Evolutionary conservation across 2,888 invertebrate genomes (phyloP), one percentile per base, ranked within the genome.

Genomic region (Hofmannophila pseudospretella): DNA sequence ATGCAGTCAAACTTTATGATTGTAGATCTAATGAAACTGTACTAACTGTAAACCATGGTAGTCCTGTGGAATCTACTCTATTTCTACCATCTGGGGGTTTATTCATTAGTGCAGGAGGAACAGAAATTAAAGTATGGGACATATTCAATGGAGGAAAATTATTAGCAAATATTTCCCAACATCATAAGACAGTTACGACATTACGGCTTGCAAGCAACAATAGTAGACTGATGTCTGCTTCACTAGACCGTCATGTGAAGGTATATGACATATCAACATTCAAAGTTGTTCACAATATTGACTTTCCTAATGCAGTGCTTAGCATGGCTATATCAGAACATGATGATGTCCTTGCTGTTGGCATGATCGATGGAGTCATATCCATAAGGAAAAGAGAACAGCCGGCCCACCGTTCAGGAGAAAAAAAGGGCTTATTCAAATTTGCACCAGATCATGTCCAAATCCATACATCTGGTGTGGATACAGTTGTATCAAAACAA

Each of bases 181-280:
- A 99, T 77, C 97, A 98, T 74, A 99, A 99, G 88, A 96, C 98
- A 0, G 92, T 99, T 1, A 99, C 97, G 0, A 93, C 94, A 47
- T 71, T 99, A 32, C 88, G 91, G 47, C 89, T 98, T 43, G 95
- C 95, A 13, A 93, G 93, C 28, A 91, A 94, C 61, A 94, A 94
- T 13, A 93, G 91, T 47, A 90, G 96, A 58, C 87, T 99, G 11
- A 74, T 98, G 54, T 97, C 98, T 0, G 96, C 94, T 1, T 96
- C 97, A 2, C 86, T 99, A 38, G 99, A 99, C 73, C 91, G 96
- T 45, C 96, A 97, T 80, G 94, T 98, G 0, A 98, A 97, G 81
- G 90, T 98, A 47, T 97, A 96, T 74, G 97, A 98, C 67, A 89
- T 95, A 19, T 89, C 92, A 19, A 93, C 93, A 1, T 98, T 95